A percentile compares a stretch with the other conserved stretches of the same genome.
Evolutionary conservation across 2,888 invertebrate genomes (phyloP).

Genomic region (Hirtodrosophila duncani): DNA sequence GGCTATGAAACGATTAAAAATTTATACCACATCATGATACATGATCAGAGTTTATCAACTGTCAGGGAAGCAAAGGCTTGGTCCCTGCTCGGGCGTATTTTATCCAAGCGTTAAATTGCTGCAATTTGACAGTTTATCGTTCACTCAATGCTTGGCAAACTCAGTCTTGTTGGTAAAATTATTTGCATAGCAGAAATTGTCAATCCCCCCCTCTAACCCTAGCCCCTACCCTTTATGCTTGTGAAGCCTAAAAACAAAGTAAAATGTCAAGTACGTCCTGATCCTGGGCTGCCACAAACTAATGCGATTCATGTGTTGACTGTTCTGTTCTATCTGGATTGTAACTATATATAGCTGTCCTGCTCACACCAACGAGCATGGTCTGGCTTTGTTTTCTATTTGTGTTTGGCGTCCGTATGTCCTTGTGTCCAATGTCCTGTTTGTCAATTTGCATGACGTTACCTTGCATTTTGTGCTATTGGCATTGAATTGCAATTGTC

Average conservation of each 20-base stretch:
- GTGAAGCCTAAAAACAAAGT: too few species aligned
- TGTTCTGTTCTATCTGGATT: constrained; percentile 15
- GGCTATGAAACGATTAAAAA: too few species aligned
- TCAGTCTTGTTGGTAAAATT: too few species aligned
- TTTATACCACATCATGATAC: too few species aligned
- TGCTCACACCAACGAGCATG: not conserved
- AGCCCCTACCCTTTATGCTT: too few species aligned
- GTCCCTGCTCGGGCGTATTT: constrained; percentile 12
- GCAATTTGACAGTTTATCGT: constrained; percentile 73
- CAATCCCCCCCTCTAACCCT: too few species aligned
- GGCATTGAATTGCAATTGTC: constrained; percentile 54
- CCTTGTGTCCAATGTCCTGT: constrained; percentile 48
- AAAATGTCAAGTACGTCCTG: too few species aligned
- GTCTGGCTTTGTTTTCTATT: constrained; percentile 36
- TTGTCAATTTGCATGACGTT: constrained; percentile 71
- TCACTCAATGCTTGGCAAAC: not conserved
- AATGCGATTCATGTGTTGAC: constrained; percentile 67
- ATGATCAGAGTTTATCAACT: too few species aligned
- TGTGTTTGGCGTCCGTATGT: constrained; percentile 56
- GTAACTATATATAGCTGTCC: too few species aligned
- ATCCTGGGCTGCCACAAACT: too few species aligned
- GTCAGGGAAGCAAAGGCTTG: too few species aligned
- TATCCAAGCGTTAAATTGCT: constrained; percentile 73
- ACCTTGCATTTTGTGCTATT: constrained; percentile 63
- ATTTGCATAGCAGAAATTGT: too few species aligned